Conservation (phyloP, 2,113 vertebrate species). For the Leiothrix lutea region DNA sequence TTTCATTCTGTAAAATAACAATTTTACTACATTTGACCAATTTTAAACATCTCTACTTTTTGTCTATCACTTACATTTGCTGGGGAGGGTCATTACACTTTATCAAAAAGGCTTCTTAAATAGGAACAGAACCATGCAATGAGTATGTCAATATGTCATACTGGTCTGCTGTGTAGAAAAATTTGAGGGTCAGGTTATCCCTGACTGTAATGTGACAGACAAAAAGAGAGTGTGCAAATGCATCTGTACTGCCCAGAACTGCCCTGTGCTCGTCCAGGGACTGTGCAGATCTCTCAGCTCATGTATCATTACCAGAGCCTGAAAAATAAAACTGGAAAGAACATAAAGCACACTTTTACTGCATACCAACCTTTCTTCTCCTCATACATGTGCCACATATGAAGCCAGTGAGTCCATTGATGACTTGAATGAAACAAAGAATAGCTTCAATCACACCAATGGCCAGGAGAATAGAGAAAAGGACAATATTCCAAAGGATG, state of each 20-base stretch:
- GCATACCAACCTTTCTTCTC: conserved; percentile 57
- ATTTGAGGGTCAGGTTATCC: background rate
- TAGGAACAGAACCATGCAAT: background rate
- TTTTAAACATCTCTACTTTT: background rate
- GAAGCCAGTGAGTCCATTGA: conserved; percentile 79
- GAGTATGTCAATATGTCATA: background rate
- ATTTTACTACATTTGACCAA: background rate
- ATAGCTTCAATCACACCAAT: conserved; percentile 72
- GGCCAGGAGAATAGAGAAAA: conserved; percentile 81
- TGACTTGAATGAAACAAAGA: conserved; percentile 80
- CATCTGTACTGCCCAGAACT: background rate
- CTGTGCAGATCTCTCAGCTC: background rate
- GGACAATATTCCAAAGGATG: conserved; percentile 77
- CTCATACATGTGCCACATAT: conserved; percentile 78
- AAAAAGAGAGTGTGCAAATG: background rate
- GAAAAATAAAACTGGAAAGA: background rate
- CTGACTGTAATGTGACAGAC: background rate
- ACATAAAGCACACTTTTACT: background rate
- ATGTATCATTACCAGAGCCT: background rate
- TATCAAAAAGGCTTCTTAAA: background rate
- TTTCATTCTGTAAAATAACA: background rate
- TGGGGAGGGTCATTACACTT: background rate
- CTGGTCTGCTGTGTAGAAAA: background rate
- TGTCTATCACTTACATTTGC: background rate
- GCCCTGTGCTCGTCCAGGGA: background rate